Base-by-base conservation (phyloP, 2,888 invertebrate species). In the Tinea pellionella region DNA sequence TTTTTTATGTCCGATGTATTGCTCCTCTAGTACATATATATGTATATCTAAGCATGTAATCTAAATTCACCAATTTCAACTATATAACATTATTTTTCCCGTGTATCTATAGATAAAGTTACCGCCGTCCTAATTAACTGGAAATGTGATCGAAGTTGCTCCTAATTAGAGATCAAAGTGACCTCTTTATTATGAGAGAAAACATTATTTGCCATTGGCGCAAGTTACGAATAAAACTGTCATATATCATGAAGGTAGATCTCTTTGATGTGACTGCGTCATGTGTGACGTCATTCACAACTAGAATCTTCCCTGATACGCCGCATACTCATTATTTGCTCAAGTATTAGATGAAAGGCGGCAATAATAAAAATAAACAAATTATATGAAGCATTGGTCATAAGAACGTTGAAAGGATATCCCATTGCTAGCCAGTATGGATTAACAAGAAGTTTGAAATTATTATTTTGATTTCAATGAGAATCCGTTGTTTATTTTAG, bases 311-410 rank as follows among this genome's bases (percentile, higher is more conserved):
- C 72, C 76, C 75, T 78, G 53, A 53, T 80, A 80, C 79, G 82
- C 80, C 77, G 69, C 81, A 80, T 83, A 83, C 80, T 82, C 78
- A 78, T 84, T 82, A 85, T 85, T 86, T 80, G 75, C 80, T 81
- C 84, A 85, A 83, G 80, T 81, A 80, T 75, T 78, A 81, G 85
- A 86, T 86, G 85, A 85, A 86, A 85, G 84, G 80, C 77, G 74
- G 70, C 73, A 77, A 79, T 73, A 81, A 77, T 75, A 85, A 80
- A 85, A 85, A 86, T 84, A 85, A 84, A 86, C 79, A 77, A 78
- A 79, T 77, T 71, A 76, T 78, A 75, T 75, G 77, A 77, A 76
- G 74, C 72, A 73, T 70, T 68, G 68, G 69, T 75, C 74, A 71
- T 67, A 71, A 74, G 72, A 71, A 73, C 71, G 74, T 73, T 74